Conservation (phyloP, 2,888 invertebrate species). For the Hedya salicella region DNA sequence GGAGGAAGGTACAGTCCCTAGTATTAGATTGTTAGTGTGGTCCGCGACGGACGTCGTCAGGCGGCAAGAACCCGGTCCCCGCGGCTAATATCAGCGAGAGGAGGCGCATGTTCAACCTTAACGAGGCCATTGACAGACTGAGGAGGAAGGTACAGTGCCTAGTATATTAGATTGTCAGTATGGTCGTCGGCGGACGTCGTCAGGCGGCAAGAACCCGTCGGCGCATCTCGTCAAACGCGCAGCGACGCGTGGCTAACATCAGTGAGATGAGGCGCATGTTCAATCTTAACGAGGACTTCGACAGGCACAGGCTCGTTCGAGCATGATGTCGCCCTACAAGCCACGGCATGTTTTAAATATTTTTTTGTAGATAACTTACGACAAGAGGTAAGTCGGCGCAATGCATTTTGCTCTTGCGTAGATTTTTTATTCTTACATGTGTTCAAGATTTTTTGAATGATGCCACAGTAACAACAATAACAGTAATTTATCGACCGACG, state of each 20-base stretch:
- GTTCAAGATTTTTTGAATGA: too few relatives aligned
- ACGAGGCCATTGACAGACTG: slow-evolving; percentile 97
- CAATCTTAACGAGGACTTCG: slow-evolving; percentile 98
- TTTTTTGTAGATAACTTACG: too few relatives aligned
- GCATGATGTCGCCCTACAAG: too few relatives aligned
- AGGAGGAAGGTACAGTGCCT: slow-evolving; percentile 91
- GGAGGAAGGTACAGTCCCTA: slow-evolving; percentile 92
- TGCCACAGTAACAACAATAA: too few relatives aligned
- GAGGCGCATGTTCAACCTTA: slow-evolving; percentile 97
- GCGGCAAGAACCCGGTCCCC: slow-evolving; percentile 84
- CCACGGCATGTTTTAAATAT: too few relatives aligned
- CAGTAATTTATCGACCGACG: too few relatives aligned
- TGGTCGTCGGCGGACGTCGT: slow-evolving; percentile 88
- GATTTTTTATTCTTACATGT: too few relatives aligned
- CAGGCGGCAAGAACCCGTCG: slow-evolving; percentile 85
- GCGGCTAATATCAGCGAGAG: slow-evolving; percentile 97
- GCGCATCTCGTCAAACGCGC: slow-evolving; percentile 95
- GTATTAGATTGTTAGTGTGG: too few relatives aligned
- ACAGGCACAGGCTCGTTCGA: slow-evolving; percentile 93
- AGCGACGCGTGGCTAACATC: slow-evolving; percentile 96
- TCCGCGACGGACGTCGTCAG: slow-evolving; percentile 89
- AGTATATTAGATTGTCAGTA: too few relatives aligned
- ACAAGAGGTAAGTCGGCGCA: too few relatives aligned
- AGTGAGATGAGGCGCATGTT: slow-evolving; percentile 97
- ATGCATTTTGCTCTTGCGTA: too few relatives aligned